Evolutionary conservation across 2,888 invertebrate species (phyloP).

Genomic region (Protophormia terraenovae): DNA sequence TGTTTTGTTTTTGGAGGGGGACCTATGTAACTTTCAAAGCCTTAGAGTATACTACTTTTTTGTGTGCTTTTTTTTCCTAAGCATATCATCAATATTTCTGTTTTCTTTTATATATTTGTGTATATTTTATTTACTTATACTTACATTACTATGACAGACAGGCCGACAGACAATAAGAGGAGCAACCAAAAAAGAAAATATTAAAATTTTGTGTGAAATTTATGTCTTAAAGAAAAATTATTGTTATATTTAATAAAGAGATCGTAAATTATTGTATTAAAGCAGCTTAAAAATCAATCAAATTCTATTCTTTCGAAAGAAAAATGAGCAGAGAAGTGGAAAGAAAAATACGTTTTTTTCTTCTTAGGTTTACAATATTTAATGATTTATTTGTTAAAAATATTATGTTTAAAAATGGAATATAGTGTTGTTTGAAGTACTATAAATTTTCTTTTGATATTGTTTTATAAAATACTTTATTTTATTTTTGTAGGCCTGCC

Average conservation of each 20-base stretch:
- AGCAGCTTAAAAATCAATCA: constrained; percentile 30
- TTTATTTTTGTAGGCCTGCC: constrained; percentile 87
- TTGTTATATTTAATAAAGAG: background rate
- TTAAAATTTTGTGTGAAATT: background rate
- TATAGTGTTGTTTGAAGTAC: too few species aligned
- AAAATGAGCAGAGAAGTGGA: too few species aligned
- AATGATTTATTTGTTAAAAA: constrained; percentile 7
- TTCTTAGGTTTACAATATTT: too few species aligned
- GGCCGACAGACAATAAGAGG: background rate
- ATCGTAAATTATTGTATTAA: constrained; percentile 13
- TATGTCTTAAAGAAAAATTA: background rate
- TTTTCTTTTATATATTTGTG: background rate
- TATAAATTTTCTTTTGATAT: background rate
- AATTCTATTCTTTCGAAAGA: background rate
- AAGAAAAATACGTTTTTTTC: background rate
- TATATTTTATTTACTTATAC: background rate
- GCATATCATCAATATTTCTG: background rate
- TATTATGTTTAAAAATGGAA: background rate
- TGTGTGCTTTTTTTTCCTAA: background rate
- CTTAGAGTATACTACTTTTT: background rate
- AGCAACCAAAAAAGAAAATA: background rate
- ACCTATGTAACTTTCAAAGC: background rate
- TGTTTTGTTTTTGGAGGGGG: background rate
- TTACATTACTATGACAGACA: background rate
- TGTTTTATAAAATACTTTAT: background rate